Evolutionary conservation across 2,888 invertebrate genomes (phyloP), one percentile per base, ranked within the genome.

Genomic region (Psococerastis gibbosa): DNA sequence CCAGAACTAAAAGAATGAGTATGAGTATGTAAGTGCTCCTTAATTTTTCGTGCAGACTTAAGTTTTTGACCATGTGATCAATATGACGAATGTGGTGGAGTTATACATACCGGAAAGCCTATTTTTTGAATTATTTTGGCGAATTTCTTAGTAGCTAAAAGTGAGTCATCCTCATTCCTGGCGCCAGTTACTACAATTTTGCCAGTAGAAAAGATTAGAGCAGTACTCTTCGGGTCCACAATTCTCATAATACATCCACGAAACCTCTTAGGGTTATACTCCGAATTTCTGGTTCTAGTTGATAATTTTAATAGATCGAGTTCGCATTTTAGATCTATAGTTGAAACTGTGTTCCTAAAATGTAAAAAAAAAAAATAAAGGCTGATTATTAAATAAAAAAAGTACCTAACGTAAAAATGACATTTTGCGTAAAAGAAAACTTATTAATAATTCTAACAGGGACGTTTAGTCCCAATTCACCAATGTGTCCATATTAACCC

Each of bases 191-290:
- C 84, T 3, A 84, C 84, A 82, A 84, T 84, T 65, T 84, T 85
- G 2, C 84, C 83, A 8, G 81, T 81, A 50, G 78, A 79, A 55
- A 84, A 84, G 47, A 84, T 84, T 3, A 85, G 63, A 13, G 83
- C 83, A 1, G 83, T 84, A 1, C 83, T 97, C 84, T 95, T 55
- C 70, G 73, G 62, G 76, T 85, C 59, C 57, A 95, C 71, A 52
- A 79, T 78, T 54, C 78, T 63, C 97, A 98, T 98, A 45, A 98
- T 97, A 3, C 98, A 95, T 32, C 97, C 97, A 42, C 95, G 94
- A 68, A 98, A 98, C 56, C 97, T 80, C 64, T 97, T 97, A 6
- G 97, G 97, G 62, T 98, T 98, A 59, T 97, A 98, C 63, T 98
- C 97, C 2, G 97, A 97, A 67, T 98, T 98, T 60, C 97, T 77